Percentiles rank a stretch among this genome's conserved stretches.
phyloP scores from a whole-genome alignment of 2,888 invertebrate genomes.

The Odontomyia ornata region DNA sequence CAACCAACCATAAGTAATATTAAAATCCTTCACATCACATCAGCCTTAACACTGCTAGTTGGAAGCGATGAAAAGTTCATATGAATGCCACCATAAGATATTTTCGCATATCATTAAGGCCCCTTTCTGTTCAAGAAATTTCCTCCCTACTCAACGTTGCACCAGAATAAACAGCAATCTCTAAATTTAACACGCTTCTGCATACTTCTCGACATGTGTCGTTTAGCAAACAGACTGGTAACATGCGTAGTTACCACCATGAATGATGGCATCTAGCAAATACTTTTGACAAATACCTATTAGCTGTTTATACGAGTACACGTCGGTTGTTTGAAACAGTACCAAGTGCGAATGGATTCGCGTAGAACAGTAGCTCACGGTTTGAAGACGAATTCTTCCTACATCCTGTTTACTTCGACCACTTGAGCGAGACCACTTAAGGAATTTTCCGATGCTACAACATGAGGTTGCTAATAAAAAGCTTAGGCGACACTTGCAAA shows the following conservation, averaged over 20 bases:
- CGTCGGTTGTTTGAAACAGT: neutral
- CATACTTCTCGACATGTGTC: constrained; percentile 14
- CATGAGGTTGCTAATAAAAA: constrained; percentile 30
- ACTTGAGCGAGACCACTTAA: neutral
- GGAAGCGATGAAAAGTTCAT: constrained; percentile 7
- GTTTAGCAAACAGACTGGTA: constrained; percentile 19
- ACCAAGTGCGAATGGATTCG: neutral
- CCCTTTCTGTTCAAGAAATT: neutral
- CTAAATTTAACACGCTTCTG: neutral
- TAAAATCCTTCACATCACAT: neutral
- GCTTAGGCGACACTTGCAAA: constrained; percentile 33
- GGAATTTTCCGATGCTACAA: constrained; percentile 5
- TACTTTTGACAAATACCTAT: constrained; percentile 32
- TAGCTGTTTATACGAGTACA: constrained; percentile 1
- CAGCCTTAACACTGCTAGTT: neutral
- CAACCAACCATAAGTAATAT: neutral
- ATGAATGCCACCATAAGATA: constrained; percentile 18
- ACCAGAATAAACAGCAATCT: neutral
- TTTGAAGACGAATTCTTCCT: neutral
- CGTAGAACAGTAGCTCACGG: neutral
- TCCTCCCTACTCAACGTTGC: neutral
- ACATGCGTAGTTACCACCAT: constrained; percentile 10
- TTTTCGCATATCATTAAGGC: constrained; percentile 19
- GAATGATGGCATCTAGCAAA: constrained; percentile 33
- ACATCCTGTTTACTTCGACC: neutral